phyloP scores from a whole-genome alignment of 2,797 vertebrate species.

The Phoxinus dragarum region DNA sequence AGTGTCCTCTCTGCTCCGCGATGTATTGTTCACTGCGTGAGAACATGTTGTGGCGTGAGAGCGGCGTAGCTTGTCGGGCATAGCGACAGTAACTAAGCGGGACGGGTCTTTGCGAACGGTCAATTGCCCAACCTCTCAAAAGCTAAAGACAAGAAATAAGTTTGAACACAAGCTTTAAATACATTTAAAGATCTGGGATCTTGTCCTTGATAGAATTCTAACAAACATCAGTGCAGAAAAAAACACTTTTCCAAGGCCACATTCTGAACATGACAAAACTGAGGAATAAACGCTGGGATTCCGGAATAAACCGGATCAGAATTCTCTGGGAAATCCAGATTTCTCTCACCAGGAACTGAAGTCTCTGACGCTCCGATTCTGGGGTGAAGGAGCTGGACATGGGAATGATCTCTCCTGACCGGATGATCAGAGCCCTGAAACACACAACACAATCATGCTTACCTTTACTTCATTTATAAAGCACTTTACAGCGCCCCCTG shows the following conservation, averaged over 20 bases:
- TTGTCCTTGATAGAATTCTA: background rate
- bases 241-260: background rate
- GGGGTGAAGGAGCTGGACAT: slow-evolving; percentile 98
- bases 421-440: slow-evolving; percentile 92
- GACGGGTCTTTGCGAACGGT: too few relatives aligned
- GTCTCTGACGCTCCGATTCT: slow-evolving; percentile 93
- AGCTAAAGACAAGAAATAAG: too few relatives aligned
- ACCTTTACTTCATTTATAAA: too few relatives aligned
- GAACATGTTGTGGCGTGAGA: too few relatives aligned
- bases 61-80: too few relatives aligned
- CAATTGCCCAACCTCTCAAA: too few relatives aligned
- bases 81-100: too few relatives aligned
- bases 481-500: too few relatives aligned
- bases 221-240: too few relatives aligned
- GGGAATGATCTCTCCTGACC: slow-evolving; percentile 90
- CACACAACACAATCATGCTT: background rate
- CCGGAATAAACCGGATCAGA: background rate
- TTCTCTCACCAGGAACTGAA: slow-evolving; percentile 94
- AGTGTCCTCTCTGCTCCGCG: too few relatives aligned
- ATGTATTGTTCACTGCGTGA: too few relatives aligned
- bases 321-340: background rate
- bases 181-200: background rate
- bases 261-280: background rate
- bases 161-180: too few relatives aligned
- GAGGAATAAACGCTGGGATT: background rate